Conservation (phyloP, 2,113 vertebrate genomes). For the Rousettus leschenaultii region DNA sequence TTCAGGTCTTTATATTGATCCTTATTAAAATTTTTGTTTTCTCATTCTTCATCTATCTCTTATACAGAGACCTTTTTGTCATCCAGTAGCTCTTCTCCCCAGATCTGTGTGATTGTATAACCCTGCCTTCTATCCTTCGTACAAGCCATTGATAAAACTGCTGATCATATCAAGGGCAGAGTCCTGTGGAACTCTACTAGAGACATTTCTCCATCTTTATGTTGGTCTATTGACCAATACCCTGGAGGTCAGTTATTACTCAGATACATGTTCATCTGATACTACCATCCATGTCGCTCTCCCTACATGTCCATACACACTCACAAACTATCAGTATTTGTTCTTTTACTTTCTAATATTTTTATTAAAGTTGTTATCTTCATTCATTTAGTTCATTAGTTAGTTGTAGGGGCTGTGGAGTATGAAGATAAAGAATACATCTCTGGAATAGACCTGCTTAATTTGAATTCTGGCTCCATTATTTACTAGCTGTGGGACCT, state of each 20-base stretch:
- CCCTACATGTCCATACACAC: background rate
- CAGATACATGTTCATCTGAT: background rate
- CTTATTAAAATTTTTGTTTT: background rate
- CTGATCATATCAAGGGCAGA: background rate
- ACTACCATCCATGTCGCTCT: background rate
- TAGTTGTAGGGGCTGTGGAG: background rate
- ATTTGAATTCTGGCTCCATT: background rate
- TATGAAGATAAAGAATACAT: background rate
- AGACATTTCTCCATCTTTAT: background rate
- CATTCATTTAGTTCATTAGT: background rate
- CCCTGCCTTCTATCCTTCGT: background rate
- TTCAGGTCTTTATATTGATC: conserved; percentile 11
- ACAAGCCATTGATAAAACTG: background rate
- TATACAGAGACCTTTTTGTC: background rate
- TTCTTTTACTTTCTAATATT: conserved; percentile 69
- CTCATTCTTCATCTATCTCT: background rate
- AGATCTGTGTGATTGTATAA: background rate
- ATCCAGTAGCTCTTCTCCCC: background rate
- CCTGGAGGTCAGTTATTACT: background rate
- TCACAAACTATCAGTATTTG: conserved; percentile 72
- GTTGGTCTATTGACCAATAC: background rate
- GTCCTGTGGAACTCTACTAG: background rate
- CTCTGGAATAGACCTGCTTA: background rate
- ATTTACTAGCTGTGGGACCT: background rate
- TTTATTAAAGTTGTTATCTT: background rate